Conservation (phyloP, 64 coral and sea anemone genomes). For the Trachythela sp. region DNA sequence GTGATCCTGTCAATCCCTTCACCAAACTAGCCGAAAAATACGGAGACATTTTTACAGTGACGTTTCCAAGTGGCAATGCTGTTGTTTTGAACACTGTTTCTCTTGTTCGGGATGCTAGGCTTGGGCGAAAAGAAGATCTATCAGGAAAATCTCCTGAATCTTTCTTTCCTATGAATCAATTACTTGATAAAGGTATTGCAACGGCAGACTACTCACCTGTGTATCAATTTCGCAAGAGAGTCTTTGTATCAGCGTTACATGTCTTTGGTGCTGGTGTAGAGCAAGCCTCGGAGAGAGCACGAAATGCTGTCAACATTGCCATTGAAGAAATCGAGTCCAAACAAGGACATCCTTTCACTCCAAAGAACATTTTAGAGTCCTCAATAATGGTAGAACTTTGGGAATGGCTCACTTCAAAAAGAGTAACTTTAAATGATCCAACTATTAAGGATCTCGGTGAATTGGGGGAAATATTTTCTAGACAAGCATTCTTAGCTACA, state of each 20-base stretch:
- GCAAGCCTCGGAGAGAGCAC: neutral
- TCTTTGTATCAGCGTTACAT: neutral
- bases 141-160: neutral
- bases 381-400: neutral
- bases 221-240: neutral
- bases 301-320: neutral
- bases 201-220: no score
- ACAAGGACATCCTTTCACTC: neutral
- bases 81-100: neutral
- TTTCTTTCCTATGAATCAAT: neutral
- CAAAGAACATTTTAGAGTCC: neutral
- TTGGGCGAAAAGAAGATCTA: neutral
- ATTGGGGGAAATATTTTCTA: neutral
- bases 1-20: neutral
- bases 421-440: neutral
- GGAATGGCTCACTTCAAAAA: neutral
- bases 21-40: neutral
- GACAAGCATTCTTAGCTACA: neutral
- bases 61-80: neutral
- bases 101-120: neutral
- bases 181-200: neutral
- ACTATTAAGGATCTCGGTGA: neutral
- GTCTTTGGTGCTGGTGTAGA: neutral
- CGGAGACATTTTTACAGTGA: neutral
- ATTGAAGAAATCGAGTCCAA: neutral